Base-by-base conservation (phyloP, 2,113 vertebrate genomes). In the Bufo bufo region DNA sequence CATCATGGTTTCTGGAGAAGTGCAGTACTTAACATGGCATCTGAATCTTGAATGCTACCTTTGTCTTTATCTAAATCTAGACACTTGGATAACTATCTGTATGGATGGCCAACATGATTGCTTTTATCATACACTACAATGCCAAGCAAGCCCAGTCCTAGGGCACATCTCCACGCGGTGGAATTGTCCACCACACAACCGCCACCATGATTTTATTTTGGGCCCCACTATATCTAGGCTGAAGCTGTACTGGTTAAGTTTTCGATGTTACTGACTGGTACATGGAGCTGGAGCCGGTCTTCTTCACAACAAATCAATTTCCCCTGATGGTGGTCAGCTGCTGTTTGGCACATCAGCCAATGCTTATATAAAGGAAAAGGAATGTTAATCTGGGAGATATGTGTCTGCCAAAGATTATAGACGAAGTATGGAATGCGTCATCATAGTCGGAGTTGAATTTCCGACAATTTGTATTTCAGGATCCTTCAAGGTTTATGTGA, bases 311-410 rank as follows among this genome's bases (percentile, higher is more conserved):
- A 65, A 87, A 91, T 20, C 8, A 87, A 89, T 90, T 92, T 86
- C 89, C 90, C 23, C 3, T 93, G 94, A 94, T 93, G 92, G 90
- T 91, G 93, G 91, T 92, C 94, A 94, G 93, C 94, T 95, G 93
- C 91, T 91, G 91, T 74, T 86, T 20, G 0, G 89, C 83, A 90
- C 82, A 85, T 43, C 72, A 20, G 92, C 94, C 94, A 94, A 89
- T 90, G 84, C 88, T 91, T 91, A 87, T 54, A 93, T 92, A 93
- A 90, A 94, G 92, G 91, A 91, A 94, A 91, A 89, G 90, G 92
- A 93, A 93, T 92, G 90, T 92, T 89, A 90, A 91, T 87, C 91
- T 92, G 86, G 87, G 88, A 87, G 82, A 58, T 75, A 12, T 85
- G 83, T 72, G 61, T 63, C 19, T 91, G 93, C 92, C 92, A 93